Conservation (phyloP, 2,113 vertebrate genomes). For the Orycteropus afer region DNA sequence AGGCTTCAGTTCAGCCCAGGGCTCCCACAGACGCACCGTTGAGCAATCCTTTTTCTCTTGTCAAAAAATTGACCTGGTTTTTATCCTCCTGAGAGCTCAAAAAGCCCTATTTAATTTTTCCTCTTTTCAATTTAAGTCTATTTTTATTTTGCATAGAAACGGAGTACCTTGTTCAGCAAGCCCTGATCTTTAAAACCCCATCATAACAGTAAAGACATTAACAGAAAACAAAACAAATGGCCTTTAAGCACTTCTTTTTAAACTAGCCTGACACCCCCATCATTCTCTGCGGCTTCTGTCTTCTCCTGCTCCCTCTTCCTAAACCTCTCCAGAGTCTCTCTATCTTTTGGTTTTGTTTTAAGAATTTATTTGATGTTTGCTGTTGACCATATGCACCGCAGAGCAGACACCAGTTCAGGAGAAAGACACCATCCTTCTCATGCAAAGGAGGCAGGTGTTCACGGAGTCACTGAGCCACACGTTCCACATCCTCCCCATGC, state of each 20-base stretch:
- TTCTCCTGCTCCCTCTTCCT: not conserved
- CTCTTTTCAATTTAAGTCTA: not conserved
- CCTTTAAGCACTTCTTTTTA: not conserved
- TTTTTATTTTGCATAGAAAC: not conserved
- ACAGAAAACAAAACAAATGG: no score
- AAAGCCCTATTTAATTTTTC: not conserved
- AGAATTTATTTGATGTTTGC: no score
- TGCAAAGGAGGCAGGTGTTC: no score
- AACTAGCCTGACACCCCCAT: not conserved
- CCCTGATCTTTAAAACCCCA: not conserved
- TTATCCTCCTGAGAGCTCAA: not conserved
- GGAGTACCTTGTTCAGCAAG: not conserved
- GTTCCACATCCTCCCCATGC: no score
- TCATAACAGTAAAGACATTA: not conserved
- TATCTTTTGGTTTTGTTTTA: no score
- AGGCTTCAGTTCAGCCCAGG: no score
- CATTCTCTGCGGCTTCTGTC: not conserved
- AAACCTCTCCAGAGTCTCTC: not conserved
- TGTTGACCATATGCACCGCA: no score
- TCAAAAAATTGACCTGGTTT: not conserved
- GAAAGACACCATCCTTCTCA: no score
- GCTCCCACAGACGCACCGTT: not conserved
- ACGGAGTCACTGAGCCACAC: no score
- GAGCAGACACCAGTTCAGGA: no score
- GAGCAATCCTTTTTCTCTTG: not conserved